Evolutionary conservation across 92 coral and sea anemone genomes (phyloP).

Genomic region (Ricordea florida): DNA sequence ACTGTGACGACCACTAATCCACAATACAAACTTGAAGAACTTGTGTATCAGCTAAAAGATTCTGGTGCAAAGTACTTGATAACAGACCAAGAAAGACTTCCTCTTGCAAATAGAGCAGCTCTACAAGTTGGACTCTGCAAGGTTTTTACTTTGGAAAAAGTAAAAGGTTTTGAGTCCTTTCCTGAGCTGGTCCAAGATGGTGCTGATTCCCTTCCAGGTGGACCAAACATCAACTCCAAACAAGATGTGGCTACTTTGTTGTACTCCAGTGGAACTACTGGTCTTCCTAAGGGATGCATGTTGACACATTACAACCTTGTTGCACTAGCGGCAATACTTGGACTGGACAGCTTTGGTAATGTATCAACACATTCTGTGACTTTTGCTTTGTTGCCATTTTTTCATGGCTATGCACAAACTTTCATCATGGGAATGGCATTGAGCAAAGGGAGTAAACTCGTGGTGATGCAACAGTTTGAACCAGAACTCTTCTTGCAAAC

Average conservation of each 20-base stretch:
- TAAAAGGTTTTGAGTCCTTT: slow-evolving; percentile 55
- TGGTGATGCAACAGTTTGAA: slow-evolving; percentile 65
- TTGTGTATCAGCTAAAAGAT: slow-evolving; percentile 67
- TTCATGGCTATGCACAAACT: slow-evolving; percentile 55
- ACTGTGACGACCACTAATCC: slow-evolving; percentile 64
- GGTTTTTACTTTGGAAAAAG: slow-evolving; percentile 66
- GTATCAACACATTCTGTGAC: not conserved
- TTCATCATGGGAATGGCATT: slow-evolving; percentile 18
- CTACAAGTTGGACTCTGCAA: slow-evolving; percentile 46
- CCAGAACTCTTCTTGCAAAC: slow-evolving; percentile 48
- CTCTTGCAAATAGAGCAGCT: slow-evolving; percentile 60
- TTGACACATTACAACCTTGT: slow-evolving; percentile 73
- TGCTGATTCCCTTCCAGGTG: slow-evolving; percentile 68
- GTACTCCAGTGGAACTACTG: slow-evolving; percentile 90
- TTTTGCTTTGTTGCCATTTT: slow-evolving; percentile 75
- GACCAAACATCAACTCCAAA: slow-evolving; percentile 56
- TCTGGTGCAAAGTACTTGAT: slow-evolving; percentile 62
- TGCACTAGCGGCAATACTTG: not conserved
- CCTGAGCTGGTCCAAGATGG: slow-evolving; percentile 36
- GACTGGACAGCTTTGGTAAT: not conserved
- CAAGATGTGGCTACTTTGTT: slow-evolving; percentile 63
- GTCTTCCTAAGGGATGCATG: slow-evolving; percentile 82
- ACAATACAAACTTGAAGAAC: slow-evolving; percentile 55
- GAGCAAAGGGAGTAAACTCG: slow-evolving; percentile 27
- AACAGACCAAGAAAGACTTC: slow-evolving; percentile 53